These are phyloP conservation scores for Nesometra sesokonis DNA, from an alignment of 35 echinoderm and acorn worm species.

Conservation along the genomic window DNA sequence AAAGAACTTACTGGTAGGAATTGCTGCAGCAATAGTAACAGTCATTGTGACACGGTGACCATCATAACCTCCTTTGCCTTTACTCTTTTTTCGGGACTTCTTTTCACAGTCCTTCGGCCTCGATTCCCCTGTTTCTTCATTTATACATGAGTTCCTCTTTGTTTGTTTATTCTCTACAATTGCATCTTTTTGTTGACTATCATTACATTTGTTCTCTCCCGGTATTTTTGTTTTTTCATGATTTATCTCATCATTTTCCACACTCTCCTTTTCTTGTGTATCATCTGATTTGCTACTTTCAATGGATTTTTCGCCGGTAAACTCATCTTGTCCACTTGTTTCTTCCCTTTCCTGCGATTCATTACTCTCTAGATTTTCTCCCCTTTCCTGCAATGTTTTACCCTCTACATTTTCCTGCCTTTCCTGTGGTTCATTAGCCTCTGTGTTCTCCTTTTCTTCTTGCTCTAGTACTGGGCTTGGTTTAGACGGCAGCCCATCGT, in stretches of 20 bases:
- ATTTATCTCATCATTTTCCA: too few species aligned
- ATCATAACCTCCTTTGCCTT: constrained; percentile 25
- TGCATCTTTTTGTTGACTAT: too few species aligned
- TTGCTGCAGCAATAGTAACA: constrained; percentile 89
- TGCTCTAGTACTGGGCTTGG: not conserved
- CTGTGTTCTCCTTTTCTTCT: not conserved
- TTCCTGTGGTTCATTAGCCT: not conserved
- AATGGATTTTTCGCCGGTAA: too few species aligned
- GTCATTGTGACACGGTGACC: constrained; percentile 78
- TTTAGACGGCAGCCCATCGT: too few species aligned
- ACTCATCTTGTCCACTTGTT: not conserved
- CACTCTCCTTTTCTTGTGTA: too few species aligned
- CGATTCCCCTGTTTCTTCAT: constrained; percentile 1
- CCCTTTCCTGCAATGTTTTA: not conserved
- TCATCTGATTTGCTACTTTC: too few species aligned
- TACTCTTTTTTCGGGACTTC: not conserved
- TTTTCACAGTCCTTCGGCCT: not conserved
- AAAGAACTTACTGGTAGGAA: constrained; percentile 54
- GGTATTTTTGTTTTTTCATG: too few species aligned
- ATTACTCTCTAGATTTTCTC: not conserved
- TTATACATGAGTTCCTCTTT: not conserved
- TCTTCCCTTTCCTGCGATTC: too few species aligned
- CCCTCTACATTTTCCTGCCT: constrained; percentile 2
- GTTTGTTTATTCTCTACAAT: not conserved
- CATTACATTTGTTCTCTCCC: too few species aligned